These are phyloP conservation scores for Callyntrura sp. DNA, from an alignment of 2,888 invertebrate species.

Conservation along the genomic window DNA sequence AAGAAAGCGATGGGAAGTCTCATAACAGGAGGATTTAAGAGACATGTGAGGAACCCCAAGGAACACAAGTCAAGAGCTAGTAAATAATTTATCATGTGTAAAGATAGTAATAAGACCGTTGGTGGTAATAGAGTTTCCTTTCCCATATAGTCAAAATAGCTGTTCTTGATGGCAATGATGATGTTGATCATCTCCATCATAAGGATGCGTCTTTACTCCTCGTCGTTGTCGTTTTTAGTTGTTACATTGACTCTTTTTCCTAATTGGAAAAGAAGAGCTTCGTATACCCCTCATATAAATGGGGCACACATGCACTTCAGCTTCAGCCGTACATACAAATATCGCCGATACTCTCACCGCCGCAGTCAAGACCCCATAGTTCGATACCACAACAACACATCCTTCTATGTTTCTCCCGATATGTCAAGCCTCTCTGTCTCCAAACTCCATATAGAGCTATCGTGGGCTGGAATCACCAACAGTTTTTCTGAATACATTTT, in stretches of 20 bases:
- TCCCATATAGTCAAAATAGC: constrained; percentile 64
- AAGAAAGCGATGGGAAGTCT: constrained; percentile 60
- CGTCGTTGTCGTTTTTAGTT: neutral
- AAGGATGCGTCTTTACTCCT: constrained; percentile 2
- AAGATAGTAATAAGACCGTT: constrained; percentile 77
- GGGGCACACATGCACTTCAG: neutral
- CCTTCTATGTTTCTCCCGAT: constrained; percentile 47
- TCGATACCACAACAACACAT: too few species aligned
- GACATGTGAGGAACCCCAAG: constrained; percentile 65
- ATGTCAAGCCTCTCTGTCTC: constrained; percentile 64
- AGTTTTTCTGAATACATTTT: constrained; percentile 56
- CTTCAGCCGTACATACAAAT: constrained; percentile 19
- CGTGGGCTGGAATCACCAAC: constrained; percentile 67
- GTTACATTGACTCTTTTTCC: neutral
- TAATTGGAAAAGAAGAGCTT: constrained; percentile 52
- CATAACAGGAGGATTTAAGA: constrained; percentile 67
- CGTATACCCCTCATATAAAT: neutral
- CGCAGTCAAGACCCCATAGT: too few species aligned
- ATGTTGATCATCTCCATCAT: constrained; percentile 14
- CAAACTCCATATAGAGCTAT: constrained; percentile 69
- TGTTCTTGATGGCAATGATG: constrained; percentile 30
- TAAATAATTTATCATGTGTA: constrained; percentile 81
- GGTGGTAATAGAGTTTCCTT: constrained; percentile 73
- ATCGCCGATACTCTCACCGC: neutral
- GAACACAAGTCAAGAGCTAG: constrained; percentile 74